Conservation (phyloP, 2,113 vertebrate species). For the Tylochromis polylepis region DNA sequence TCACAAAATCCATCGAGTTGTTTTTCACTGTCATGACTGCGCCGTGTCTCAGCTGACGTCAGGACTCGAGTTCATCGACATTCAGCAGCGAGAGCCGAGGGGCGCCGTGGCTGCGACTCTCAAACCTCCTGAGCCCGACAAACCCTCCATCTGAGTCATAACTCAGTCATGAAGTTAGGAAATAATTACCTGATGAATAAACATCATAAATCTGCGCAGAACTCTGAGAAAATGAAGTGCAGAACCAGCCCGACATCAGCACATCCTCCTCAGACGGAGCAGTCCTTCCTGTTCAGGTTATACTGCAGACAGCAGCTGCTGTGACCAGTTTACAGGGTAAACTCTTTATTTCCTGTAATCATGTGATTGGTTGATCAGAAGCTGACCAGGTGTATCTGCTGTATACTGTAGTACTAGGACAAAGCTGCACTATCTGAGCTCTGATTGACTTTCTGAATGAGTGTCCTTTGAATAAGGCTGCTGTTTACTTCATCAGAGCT, state of each 20-base stretch:
- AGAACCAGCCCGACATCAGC: neutral
- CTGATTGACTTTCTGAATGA: neutral
- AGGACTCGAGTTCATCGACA: neutral
- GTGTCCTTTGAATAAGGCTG: neutral
- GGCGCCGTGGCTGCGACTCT: neutral
- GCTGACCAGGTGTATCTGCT: fast-evolving
- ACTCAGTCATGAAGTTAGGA: neutral
- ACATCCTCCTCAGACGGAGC: neutral
- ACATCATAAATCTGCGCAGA: neutral
- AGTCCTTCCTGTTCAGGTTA: neutral
- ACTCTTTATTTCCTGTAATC: neutral
- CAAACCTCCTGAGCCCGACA: neutral
- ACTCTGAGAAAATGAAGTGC: neutral
- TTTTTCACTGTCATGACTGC: neutral
- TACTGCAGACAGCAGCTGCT: neutral
- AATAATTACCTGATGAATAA: neutral
- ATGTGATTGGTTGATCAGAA: neutral
- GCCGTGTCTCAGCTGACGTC: neutral
- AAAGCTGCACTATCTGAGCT: neutral
- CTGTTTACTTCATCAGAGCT: neutral
- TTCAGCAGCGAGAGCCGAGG: neutral
- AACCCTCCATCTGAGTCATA: neutral
- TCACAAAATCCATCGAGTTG: neutral
- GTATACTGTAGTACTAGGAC: neutral
- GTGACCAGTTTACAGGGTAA: neutral